phyloP scores from a whole-genome alignment of 2,113 vertebrate genomes.

The Murina feae region DNA sequence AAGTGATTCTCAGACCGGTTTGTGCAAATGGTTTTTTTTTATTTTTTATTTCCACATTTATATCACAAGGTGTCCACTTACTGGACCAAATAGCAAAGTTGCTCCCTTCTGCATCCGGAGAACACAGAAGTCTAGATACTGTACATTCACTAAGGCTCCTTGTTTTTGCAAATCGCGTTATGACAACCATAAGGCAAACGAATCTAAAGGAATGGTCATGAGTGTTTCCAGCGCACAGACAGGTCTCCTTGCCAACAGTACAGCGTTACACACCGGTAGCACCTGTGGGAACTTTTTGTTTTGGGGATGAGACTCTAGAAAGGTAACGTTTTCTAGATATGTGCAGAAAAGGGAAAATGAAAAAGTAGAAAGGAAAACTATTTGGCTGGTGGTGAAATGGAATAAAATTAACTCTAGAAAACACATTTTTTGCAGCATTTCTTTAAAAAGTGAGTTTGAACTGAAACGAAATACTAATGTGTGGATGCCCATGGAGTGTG shows the following conservation, averaged over 20 bases:
- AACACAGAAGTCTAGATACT: constrained; percentile 91
- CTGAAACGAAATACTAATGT: constrained; percentile 77
- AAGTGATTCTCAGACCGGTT: constrained; percentile 76
- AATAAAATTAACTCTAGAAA: constrained; percentile 73
- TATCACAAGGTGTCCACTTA: constrained; percentile 93
- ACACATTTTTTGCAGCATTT: constrained; percentile 84
- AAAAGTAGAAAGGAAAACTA: constrained; percentile 72
- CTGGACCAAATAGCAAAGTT: constrained; percentile 95
- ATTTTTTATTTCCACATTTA: constrained; percentile 93
- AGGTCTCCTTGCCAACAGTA: constrained; percentile 84
- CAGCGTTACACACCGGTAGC: constrained; percentile 85
- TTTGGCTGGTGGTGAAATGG: constrained; percentile 77
- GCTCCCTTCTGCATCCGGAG: constrained; percentile 87
- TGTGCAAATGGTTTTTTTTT: constrained; percentile 84
- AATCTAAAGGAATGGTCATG: constrained; percentile 94
- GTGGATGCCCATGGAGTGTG: constrained; percentile 84
- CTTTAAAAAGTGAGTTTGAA: constrained; percentile 79
- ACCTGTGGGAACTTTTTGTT: constrained; percentile 78
- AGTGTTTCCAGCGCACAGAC: constrained; percentile 92
- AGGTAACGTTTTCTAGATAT: constrained; percentile 78
- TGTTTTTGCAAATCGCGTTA: constrained; percentile 90
- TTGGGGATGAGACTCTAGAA: constrained; percentile 67
- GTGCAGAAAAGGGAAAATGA: constrained; percentile 72
- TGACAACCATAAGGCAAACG: constrained; percentile 93
- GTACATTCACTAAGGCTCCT: constrained; percentile 94